Evolutionary conservation across 2,888 invertebrate genomes (phyloP), one percentile per base, ranked within the genome.

Genomic region (Apamea sordens): DNA sequence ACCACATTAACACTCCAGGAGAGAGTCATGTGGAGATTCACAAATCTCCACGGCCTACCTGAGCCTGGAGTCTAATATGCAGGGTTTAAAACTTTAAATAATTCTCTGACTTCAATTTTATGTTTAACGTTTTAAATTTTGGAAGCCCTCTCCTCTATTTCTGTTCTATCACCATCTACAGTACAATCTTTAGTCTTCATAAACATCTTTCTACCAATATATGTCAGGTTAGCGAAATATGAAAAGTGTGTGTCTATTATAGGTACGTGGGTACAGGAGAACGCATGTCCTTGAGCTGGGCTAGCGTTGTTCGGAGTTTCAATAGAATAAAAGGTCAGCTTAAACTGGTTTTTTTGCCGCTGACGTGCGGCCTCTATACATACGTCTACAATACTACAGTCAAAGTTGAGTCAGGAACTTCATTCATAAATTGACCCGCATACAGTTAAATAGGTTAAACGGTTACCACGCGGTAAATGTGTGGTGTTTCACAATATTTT

Each of bases 401-500:
- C 7, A 44, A 61, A 56, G 2, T 68, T 44, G 11, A 63, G 47
- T 69, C 53, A 69, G 63, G 47, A 80, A 53, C 28, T 56, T 11
- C 53, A 83, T 68, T 82, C 63, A 78, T 68, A n/a, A 83, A 69
- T 83, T 72, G 47, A 50, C 63, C 79, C 63, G 53, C 56, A 68
- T 63, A 63, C 32, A 41, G 24, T 5, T 2, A 68, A 47, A 72
- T 50, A 15, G 32, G 47, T 32, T 24, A 63, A 76, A 68, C 63
- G 44, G 36, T 56, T 10, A 32, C 47, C 68, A 80, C 11, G 56
- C 28, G 41, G 69, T 69, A 56, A 83, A 56, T 15, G 36, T 5
- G n/a, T 50, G 28, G 24, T 63, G n/a, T 80, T 80, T 83, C 63
- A 32, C 68, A 63, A 80, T 69, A 76, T 80, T 80, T 80, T 15